A percentile compares a stretch with the other conserved stretches of the same genome.
Evolutionary conservation across 2,888 invertebrate species (phyloP).

Genomic region (Standfussiana lucernea): DNA sequence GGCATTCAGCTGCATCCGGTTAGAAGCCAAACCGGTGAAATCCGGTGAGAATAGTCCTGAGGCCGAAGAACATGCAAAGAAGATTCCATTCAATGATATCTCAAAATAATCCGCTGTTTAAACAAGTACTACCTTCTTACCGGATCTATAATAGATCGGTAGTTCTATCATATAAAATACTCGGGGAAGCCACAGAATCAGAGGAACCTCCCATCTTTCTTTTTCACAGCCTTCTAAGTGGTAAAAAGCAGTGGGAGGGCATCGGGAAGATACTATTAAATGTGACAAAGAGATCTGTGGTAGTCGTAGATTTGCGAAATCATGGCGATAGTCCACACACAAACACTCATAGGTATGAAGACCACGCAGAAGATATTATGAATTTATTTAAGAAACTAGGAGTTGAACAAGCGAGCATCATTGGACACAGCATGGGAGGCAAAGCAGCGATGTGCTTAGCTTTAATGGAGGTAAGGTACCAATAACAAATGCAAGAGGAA

Average conservation of each 20-base stretch:
- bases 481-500: background rate
- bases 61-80: constrained; percentile 38
- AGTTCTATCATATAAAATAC: constrained; percentile 81
- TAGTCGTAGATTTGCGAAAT: constrained; percentile 97
- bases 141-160: constrained; percentile 65
- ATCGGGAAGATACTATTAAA: constrained; percentile 93
- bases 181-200: constrained; percentile 72
- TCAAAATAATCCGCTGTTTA: constrained; percentile 36
- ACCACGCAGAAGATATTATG: constrained; percentile 94
- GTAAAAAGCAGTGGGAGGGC: constrained; percentile 96
- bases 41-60: background rate
- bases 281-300: constrained; percentile 93
- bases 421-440: constrained; percentile 99
- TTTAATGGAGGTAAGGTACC: constrained; percentile 90
- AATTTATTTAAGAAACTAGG: constrained; percentile 91
- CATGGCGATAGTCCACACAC: constrained; percentile 98
- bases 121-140: constrained; percentile 27
- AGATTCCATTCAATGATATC: constrained; percentile 35
- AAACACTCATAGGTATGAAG: constrained; percentile 92
- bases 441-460: constrained; percentile 95
- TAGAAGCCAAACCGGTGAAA: too few relatives aligned
- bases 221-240: constrained; percentile 96
- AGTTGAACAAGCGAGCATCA: constrained; percentile 91
- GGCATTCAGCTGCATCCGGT: background rate
- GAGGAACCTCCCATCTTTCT: constrained; percentile 85